Percentiles rank a stretch among this genome's conserved stretches.
Conservation (phyloP, 2,113 vertebrate species). For the Scomber scombrus region DNA sequence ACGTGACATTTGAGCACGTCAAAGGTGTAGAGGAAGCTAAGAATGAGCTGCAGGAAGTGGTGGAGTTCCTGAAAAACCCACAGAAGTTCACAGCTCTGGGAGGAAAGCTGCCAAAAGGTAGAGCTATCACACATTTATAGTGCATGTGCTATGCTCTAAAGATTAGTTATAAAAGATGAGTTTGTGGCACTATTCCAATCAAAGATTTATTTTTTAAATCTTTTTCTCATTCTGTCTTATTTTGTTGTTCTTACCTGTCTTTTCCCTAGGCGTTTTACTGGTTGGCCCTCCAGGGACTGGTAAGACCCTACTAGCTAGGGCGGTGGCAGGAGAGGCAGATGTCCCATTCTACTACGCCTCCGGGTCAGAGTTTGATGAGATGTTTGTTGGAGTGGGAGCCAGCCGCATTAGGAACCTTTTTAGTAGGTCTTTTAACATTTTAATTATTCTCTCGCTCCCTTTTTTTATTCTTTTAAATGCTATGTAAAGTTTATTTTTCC, state of each 20-base stretch:
- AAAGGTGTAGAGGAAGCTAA: constrained; percentile 99
- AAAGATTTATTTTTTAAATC: background rate
- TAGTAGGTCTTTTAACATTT: constrained; percentile 82
- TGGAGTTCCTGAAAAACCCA: constrained; percentile 97
- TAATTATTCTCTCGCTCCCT: background rate
- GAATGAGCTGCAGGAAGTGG: constrained; percentile 97
- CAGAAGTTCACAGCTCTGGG: constrained; percentile 96
- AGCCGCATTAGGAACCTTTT: constrained; percentile 98
- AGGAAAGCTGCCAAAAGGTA: constrained; percentile 99
- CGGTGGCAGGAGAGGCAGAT: constrained; percentile 97
- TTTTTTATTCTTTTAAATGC: background rate
- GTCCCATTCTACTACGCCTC: constrained; percentile 98
- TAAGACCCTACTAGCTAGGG: constrained; percentile 96
- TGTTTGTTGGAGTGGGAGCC: constrained; percentile 98
- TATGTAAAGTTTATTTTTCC: background rate
- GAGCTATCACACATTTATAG: background rate
- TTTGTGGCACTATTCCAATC: background rate
- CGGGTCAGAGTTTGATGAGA: constrained; percentile 98
- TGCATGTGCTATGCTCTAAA: no score
- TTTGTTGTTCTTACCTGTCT: background rate
- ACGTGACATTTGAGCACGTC: constrained; percentile 98
- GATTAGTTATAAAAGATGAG: no score
- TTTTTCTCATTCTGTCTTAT: background rate
- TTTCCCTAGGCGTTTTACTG: constrained; percentile 89
- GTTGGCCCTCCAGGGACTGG: constrained; percentile 97